Evolutionary conservation across 35 echinoderm and acorn worm genomes (phyloP).

Genomic region (Heliocidaris tuberculata): DNA sequence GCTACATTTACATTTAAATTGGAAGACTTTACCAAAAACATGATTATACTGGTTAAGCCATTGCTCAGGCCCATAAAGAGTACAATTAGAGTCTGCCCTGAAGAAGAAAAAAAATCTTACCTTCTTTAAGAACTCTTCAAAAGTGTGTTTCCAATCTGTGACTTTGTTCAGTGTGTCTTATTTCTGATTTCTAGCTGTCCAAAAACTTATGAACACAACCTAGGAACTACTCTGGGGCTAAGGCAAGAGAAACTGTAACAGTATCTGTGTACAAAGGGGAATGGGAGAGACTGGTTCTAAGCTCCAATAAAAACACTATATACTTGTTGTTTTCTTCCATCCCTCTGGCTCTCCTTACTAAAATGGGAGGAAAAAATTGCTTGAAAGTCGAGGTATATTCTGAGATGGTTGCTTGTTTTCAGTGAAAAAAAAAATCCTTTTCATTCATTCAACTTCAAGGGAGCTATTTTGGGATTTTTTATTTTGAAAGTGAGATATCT

Average conservation of each 20-base stretch:
- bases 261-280: slow-evolving; percentile 38
- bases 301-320: not conserved
- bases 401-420: not conserved
- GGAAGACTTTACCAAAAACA: no score
- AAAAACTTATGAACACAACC: not conserved
- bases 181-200: no score
- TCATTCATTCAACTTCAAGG: not conserved
- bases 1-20: no score
- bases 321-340: not conserved
- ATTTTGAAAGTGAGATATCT: not conserved
- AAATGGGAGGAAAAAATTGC: slow-evolving; percentile 10
- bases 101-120: no score
- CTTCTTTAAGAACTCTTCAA: no score
- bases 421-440: not conserved
- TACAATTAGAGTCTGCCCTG: no score
- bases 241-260: slow-evolving; percentile 26
- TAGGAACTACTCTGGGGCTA: not conserved
- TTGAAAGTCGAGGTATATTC: not conserved
- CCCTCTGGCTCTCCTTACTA: not conserved
- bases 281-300: slow-evolving; percentile 5
- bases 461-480: not conserved
- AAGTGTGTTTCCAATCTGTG: no score
- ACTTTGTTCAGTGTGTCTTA: no score
- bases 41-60: no score
- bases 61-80: no score